phyloP scores from a whole-genome alignment of 2,888 invertebrate species.

The Cylindroiulus punctatus region DNA sequence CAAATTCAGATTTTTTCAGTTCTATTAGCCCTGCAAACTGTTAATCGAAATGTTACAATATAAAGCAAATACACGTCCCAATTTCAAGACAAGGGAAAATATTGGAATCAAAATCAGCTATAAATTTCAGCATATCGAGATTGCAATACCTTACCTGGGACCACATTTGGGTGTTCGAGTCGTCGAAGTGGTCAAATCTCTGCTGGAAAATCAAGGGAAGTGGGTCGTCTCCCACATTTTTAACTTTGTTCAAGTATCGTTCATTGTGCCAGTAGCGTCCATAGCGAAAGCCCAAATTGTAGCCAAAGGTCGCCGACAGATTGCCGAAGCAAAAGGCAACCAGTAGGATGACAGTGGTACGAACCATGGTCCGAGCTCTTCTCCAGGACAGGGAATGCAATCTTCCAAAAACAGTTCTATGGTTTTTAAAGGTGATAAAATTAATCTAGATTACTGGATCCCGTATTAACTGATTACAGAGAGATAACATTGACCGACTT shows the following conservation, averaged over 20 bases:
- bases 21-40: too few relatives aligned
- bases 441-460: neutral
- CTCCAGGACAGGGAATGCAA: neutral
- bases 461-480: neutral
- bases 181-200: conserved; percentile 83
- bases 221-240: conserved; percentile 71
- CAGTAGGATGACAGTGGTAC: neutral
- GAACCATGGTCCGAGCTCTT: neutral
- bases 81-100: too few relatives aligned
- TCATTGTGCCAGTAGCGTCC: neutral
- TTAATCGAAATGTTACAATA: too few relatives aligned
- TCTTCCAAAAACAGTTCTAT: neutral
- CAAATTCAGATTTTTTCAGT: neutral
- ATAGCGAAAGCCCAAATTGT: neutral
- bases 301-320: neutral
- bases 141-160: conserved; percentile 77
- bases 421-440: neutral
- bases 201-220: conserved; percentile 82
- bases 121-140: too few relatives aligned
- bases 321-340: neutral
- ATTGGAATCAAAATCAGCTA: too few relatives aligned
- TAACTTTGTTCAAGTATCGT: neutral
- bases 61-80: too few relatives aligned
- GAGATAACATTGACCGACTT: too few relatives aligned
- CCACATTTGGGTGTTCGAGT: conserved; percentile 77